Evolutionary conservation across 2,797 vertebrate genomes (phyloP), one percentile per base, ranked within the genome.

Genomic region (Pangasius larnaudii): DNA sequence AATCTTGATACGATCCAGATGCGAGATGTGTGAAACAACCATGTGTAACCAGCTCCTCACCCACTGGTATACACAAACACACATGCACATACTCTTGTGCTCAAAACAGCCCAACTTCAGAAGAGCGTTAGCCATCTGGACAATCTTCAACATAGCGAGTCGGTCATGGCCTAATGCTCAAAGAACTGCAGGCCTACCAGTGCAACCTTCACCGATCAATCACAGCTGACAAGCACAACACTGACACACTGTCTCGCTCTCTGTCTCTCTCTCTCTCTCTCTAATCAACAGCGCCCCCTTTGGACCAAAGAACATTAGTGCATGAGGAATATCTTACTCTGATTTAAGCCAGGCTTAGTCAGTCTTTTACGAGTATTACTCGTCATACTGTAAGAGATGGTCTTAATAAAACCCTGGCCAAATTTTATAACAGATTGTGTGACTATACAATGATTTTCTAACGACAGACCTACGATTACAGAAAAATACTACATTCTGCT

Each of bases 201-300:
- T 2, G 42, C 51, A 85, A 78, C 33, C 89, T 78, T 88, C 69
- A 83, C 30, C 16, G 16, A 88, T 90, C 85, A 88, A 88, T 90
- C 85, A 90, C 63, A 13, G 42, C 72, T 79, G 71, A 88, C 42
- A 22, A 88, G 81, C n/a, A 79, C 46, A 46, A 24, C 51, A 58
- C 56, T 79, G 46, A 84, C 75, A 72, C 65, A 24, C 42, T 22
- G 36, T 51, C 63, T 33, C 61, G 1, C 36, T 24, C 75, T 61
- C 33, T 22, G 49, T 51, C 33, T 49, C 14, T 36, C 85, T 86
- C 33, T 49, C 14, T 36, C 85, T 86, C 51, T 74, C 19, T n/a
- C 75, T 87, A 79, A 89, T 84, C 90, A 91, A 90, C 86, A 90
- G 89, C 86, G 69, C 91, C 89, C 59, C 67, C 91, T 84, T 87